phyloP scores from a whole-genome alignment of 2,797 vertebrate species.

The Glossophaga mutica region DNA sequence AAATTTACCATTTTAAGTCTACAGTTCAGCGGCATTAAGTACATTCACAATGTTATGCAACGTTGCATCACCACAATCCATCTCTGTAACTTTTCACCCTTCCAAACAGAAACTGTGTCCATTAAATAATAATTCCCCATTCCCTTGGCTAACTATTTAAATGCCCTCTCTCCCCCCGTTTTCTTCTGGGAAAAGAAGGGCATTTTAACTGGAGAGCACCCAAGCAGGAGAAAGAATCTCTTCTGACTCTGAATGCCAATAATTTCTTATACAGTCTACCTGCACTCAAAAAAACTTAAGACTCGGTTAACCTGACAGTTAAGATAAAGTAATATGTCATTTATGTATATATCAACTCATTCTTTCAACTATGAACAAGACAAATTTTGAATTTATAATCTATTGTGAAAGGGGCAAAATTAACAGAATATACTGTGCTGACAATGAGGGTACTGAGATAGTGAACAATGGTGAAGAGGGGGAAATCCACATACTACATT shows the following conservation, averaged over 20 bases:
- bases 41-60: neutral
- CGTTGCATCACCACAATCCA: neutral
- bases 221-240: neutral
- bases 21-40: neutral
- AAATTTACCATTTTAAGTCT: neutral
- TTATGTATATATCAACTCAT: neutral
- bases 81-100: neutral
- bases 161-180: neutral
- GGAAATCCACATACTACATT: neutral
- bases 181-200: neutral
- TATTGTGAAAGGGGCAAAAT: neutral
- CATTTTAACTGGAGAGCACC: neutral
- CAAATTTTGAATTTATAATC: neutral
- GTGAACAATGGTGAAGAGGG: neutral
- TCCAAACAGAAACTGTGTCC: neutral
- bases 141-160: neutral
- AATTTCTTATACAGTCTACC: neutral
- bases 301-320: neutral
- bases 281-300: neutral
- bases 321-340: neutral
- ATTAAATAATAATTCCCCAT: neutral
- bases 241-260: neutral
- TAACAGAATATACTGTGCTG: constrained; percentile 6
- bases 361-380: constrained; percentile 26
- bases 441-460: neutral